Conservation (phyloP, 64 coral and sea anemone species). For the Pocillopora damicornis region DNA sequence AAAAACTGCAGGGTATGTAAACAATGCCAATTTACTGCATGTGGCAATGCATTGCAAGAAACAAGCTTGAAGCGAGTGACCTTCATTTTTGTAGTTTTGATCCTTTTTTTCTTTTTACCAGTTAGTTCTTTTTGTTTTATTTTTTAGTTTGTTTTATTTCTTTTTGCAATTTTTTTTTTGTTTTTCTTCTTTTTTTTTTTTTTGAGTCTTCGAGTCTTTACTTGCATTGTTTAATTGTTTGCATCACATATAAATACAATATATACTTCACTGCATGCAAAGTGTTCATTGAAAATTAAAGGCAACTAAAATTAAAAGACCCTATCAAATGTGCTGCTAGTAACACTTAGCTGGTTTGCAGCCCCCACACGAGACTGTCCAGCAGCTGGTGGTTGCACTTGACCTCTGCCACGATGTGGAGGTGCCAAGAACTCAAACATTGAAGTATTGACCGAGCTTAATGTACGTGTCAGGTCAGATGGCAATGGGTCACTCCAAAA, state of each 20-base stretch:
- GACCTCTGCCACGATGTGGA: conserved; percentile 65
- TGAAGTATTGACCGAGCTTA: conserved; percentile 76
- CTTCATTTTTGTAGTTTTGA: conserved; percentile 52
- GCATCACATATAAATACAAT: conserved; percentile 12
- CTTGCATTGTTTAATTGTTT: background rate
- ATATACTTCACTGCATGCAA: conserved; percentile 6
- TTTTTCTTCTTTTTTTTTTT: conserved; percentile 11
- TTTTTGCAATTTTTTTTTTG: conserved; percentile 54
- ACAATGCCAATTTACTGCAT: background rate
- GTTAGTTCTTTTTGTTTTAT: conserved; percentile 31
- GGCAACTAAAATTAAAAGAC: conserved; percentile 55
- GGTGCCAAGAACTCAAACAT: conserved; percentile 99
- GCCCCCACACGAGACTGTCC: conserved; percentile 9
- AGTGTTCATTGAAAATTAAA: background rate
- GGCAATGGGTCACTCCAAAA: conserved; percentile 99
- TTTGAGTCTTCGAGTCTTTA: background rate
- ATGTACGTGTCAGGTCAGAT: conserved; percentile 77
- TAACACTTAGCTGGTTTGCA: conserved; percentile 36
- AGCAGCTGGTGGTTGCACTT: conserved; percentile 28
- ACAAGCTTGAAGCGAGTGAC: conserved; percentile 27
- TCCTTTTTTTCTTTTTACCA: conserved; percentile 34
- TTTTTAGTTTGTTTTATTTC: conserved; percentile 22
- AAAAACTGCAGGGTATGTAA: background rate
- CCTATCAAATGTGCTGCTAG: conserved; percentile 58
- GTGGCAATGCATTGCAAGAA: background rate